Percentiles rank a stretch among this genome's conserved stretches.
Evolutionary conservation across 2,888 invertebrate genomes (phyloP).

Genomic region (Calameuta idolon): DNA sequence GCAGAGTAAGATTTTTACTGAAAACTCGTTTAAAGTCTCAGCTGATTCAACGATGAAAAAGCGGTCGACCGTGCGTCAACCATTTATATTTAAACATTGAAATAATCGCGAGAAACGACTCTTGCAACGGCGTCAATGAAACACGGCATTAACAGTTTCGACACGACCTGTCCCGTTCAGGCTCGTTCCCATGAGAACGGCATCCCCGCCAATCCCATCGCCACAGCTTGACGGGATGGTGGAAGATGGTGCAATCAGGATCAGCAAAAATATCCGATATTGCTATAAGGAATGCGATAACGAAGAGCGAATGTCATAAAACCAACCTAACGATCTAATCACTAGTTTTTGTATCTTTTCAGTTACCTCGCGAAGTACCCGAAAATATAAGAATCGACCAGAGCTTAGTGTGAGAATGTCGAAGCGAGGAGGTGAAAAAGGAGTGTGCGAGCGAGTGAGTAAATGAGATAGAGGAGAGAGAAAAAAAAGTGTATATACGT

Average conservation of each 20-base stretch:
- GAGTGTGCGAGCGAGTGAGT: constrained; percentile 16
- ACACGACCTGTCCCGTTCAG: neutral
- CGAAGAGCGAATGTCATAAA: neutral
- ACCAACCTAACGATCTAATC: neutral
- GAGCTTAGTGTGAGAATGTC: neutral
- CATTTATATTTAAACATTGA: neutral
- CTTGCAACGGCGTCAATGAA: neutral
- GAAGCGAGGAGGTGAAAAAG: neutral
- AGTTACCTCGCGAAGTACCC: neutral
- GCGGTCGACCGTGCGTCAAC: neutral
- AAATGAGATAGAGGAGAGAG: constrained; percentile 20
- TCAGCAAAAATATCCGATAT: neutral
- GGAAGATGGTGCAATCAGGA: neutral
- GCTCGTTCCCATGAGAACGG: neutral
- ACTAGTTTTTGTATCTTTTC: neutral
- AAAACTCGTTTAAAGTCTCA: neutral
- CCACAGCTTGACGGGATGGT: neutral
- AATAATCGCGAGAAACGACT: neutral
- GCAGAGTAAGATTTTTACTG: neutral
- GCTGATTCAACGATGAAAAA: neutral
- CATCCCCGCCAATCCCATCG: neutral
- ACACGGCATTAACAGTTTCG: neutral
- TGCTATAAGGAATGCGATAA: neutral
- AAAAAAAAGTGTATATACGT: constrained; percentile 20
- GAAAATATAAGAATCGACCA: neutral